Percentiles rank a stretch among this genome's conserved stretches.
Conservation (phyloP, 2,888 invertebrate species). For the Tipula confusa region DNA sequence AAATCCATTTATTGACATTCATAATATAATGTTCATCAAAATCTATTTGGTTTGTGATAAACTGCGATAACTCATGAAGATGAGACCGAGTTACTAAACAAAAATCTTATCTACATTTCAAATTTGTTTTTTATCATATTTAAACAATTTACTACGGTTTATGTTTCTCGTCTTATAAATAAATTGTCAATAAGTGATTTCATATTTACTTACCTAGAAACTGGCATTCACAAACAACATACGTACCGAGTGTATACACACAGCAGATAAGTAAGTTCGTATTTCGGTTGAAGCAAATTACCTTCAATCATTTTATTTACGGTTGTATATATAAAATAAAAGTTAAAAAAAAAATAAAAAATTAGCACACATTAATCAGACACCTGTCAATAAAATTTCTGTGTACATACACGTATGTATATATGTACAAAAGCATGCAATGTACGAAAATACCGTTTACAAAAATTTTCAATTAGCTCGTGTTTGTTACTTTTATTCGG, state of each 20-base stretch:
- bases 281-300: background rate
- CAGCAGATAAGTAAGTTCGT: background rate
- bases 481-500: background rate
- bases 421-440: background rate
- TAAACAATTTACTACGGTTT: background rate
- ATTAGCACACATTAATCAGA: background rate
- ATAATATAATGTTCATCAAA: background rate
- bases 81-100: background rate
- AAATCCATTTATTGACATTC: background rate
- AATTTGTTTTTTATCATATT: background rate
- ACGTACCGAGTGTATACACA: background rate
- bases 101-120: background rate
- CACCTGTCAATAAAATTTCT: background rate
- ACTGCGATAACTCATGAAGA: background rate
- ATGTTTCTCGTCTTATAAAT: background rate
- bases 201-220: background rate
- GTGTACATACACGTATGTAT: too few species aligned
- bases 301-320: background rate
- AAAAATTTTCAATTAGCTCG: background rate
- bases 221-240: background rate
- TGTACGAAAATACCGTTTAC: background rate
- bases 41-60: background rate
- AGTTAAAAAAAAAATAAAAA: too few species aligned
- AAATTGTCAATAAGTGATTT: constrained; percentile 25
- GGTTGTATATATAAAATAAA: background rate